Conservation (phyloP, 2,888 invertebrate species). For the Drosophila putrida region DNA sequence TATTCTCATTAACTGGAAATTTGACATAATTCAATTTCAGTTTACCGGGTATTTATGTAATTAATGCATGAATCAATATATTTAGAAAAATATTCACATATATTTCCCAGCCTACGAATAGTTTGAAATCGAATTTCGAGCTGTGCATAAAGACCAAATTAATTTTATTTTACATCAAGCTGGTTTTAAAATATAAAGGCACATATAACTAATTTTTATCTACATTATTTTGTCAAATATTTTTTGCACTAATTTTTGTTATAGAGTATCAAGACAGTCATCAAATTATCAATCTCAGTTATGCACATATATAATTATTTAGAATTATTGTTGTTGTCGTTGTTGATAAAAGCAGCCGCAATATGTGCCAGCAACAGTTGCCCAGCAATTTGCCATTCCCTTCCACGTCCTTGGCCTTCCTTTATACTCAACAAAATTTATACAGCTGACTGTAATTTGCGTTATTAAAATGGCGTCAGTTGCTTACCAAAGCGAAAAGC, state of each 20-base stretch:
- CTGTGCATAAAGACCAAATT: too few species aligned
- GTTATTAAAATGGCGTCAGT: constrained; percentile 79
- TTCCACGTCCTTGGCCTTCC: not conserved
- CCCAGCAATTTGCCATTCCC: constrained; percentile 40
- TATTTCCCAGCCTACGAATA: not conserved
- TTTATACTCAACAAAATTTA: constrained; percentile 54
- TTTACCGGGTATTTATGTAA: too few species aligned
- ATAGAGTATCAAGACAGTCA: constrained; percentile 7
- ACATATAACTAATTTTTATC: too few species aligned
- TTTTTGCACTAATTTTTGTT: not conserved
- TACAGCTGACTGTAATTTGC: constrained; percentile 71
- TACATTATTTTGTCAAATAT: not conserved
- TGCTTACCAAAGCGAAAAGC: constrained; percentile 69
- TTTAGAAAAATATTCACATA: not conserved
- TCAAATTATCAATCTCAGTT: not conserved
- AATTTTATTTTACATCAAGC: too few species aligned
- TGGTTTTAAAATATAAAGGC: too few species aligned
- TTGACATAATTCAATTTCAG: too few species aligned
- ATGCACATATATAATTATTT: constrained; percentile 36
- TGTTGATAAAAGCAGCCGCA: constrained; percentile 50
- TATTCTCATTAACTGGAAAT: too few species aligned
- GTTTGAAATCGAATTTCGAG: too few species aligned
- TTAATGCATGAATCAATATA: not conserved
- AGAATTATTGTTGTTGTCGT: constrained; percentile 29
- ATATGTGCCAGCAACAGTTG: constrained; percentile 74